These are phyloP conservation scores for Pterostichus madidus DNA, from an alignment of 2,888 invertebrate genomes.

Conservation along the genomic window DNA sequence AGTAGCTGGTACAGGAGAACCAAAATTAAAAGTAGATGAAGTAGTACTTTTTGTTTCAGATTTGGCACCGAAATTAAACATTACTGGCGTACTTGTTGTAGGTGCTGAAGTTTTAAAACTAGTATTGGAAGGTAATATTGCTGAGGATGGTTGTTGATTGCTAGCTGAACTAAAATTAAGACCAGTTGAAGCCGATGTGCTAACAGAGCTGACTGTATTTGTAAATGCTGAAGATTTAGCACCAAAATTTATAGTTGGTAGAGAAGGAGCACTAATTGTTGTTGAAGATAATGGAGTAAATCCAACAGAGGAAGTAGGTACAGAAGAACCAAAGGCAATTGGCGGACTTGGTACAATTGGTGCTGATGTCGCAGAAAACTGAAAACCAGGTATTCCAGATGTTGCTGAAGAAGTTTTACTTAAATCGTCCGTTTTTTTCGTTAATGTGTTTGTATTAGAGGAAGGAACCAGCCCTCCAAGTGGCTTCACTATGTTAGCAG, in stretches of 20 bases:
- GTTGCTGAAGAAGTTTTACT: slow-evolving; percentile 27
- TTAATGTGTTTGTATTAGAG: slow-evolving; percentile 8
- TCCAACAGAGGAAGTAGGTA: neutral
- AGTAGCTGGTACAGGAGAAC: slow-evolving; percentile 59
- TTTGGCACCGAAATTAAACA: slow-evolving; percentile 59
- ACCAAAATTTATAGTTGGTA: slow-evolving; percentile 5
- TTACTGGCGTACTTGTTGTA: slow-evolving; percentile 4
- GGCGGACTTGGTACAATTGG: slow-evolving; percentile 13
- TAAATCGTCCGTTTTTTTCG: neutral
- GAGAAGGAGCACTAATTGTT: neutral
- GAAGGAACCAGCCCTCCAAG: slow-evolving; percentile 60
- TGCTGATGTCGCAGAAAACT: slow-evolving; percentile 34
- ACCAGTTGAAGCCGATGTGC: slow-evolving; percentile 14
- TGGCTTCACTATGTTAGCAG: slow-evolving; percentile 30
- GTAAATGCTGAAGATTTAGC: slow-evolving; percentile 36
- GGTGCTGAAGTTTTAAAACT: neutral
- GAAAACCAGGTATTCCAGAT: slow-evolving; percentile 28
- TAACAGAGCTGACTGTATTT: slow-evolving; percentile 1
- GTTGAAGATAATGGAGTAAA: neutral
- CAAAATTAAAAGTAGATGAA: slow-evolving; percentile 52
- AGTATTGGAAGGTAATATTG: slow-evolving; percentile 1
- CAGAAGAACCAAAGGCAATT: slow-evolving; percentile 14
- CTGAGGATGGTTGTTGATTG: neutral
- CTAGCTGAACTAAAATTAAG: slow-evolving; percentile 3
- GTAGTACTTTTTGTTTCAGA: slow-evolving; percentile 44